phyloP scores from a whole-genome alignment of 2,888 invertebrate species.

The Ephialtes manifestator region DNA sequence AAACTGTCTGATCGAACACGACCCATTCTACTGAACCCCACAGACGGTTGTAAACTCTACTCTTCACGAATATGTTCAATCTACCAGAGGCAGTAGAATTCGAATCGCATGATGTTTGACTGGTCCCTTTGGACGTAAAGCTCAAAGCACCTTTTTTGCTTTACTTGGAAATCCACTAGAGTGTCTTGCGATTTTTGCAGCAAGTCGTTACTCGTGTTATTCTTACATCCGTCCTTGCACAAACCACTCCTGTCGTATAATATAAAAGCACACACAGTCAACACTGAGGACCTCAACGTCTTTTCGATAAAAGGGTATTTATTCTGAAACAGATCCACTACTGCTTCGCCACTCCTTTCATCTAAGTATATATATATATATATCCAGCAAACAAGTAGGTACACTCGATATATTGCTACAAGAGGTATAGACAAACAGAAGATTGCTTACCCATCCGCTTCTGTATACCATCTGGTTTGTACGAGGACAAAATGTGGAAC shows the following conservation, averaged over 20 bases:
- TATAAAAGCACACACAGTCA: slow-evolving; percentile 9
- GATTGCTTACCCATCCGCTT: slow-evolving; percentile 42
- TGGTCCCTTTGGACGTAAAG: neutral
- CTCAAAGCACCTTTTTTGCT: neutral
- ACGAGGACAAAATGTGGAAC: slow-evolving; percentile 17
- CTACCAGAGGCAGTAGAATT: too few relatives aligned
- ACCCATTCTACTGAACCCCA: slow-evolving; percentile 52
- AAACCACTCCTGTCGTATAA: neutral
- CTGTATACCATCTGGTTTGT: neutral
- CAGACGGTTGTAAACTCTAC: neutral
- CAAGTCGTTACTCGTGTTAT: slow-evolving; percentile 19
- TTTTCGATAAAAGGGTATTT: slow-evolving; percentile 59
- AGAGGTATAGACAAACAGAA: slow-evolving; percentile 40
- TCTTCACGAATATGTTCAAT: neutral
- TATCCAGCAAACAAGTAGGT: slow-evolving; percentile 24
- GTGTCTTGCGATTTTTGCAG: neutral
- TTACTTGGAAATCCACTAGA: slow-evolving; percentile 4
- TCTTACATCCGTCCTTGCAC: neutral
- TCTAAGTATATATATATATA: neutral
- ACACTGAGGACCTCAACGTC: slow-evolving; percentile 4
- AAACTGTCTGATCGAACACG: slow-evolving; percentile 52
- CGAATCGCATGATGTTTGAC: too few relatives aligned
- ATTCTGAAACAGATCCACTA: slow-evolving; percentile 49
- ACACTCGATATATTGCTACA: slow-evolving; percentile 20
- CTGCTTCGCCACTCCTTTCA: slow-evolving; percentile 55